Conservation (phyloP, 2,113 vertebrate genomes). For the Rattus rattus region DNA sequence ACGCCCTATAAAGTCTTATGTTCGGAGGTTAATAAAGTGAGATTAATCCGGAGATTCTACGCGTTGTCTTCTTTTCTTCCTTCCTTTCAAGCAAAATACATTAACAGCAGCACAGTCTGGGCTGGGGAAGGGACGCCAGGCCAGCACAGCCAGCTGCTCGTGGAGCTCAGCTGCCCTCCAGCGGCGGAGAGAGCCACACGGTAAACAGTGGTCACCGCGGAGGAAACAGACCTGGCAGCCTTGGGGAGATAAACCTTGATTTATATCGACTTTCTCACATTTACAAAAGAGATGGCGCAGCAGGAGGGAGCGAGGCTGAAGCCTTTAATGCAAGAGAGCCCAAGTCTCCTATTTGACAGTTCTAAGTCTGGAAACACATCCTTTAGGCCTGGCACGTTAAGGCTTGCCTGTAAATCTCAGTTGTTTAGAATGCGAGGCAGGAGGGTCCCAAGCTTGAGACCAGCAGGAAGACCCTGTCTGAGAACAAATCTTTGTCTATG, state of each 20-base stretch:
- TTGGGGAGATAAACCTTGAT: background rate
- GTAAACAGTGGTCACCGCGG: too few species aligned
- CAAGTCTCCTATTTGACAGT: background rate
- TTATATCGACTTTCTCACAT: background rate
- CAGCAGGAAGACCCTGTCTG: background rate
- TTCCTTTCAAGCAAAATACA: conserved; percentile 16
- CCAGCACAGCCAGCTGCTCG: background rate
- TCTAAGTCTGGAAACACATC: background rate
- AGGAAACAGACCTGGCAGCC: background rate
- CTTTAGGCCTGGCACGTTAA: background rate
- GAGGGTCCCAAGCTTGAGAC: background rate
- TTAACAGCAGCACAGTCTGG: background rate
- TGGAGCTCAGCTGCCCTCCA: conserved; percentile 82
- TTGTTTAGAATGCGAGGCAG: background rate
- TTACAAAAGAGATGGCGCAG: background rate
- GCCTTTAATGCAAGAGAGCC: background rate
- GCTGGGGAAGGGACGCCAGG: background rate
- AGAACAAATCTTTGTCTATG: background rate
- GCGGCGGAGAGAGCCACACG: conserved; percentile 58
- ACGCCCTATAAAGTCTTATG: conserved; percentile 66
- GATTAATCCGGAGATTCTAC: conserved; percentile 71
- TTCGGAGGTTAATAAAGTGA: conserved; percentile 75
- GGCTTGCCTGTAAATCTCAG: background rate
- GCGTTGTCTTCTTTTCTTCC: conserved; percentile 43
- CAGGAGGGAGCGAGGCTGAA: too few species aligned